phyloP scores from a whole-genome alignment of 2,888 invertebrate genomes.

The Oscheius sp. region DNA sequence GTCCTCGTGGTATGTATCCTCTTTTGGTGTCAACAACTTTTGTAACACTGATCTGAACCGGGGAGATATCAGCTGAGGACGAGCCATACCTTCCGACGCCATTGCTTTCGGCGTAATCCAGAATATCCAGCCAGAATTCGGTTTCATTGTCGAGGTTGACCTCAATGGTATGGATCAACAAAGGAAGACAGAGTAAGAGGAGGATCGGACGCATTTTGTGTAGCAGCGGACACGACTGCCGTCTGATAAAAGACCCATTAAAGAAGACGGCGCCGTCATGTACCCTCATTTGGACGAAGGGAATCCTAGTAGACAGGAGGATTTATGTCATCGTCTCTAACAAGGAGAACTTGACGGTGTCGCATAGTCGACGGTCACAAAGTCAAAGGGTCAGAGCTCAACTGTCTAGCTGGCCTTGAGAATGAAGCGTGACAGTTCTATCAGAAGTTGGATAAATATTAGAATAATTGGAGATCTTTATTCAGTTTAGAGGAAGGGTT shows the following conservation, averaged over 20 bases:
- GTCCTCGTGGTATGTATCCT: background rate
- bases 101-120: constrained; percentile 32
- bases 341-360: too few relatives aligned
- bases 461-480: too few relatives aligned
- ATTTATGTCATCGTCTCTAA: too few relatives aligned
- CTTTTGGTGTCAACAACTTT: background rate
- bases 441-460: too few relatives aligned
- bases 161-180: constrained; percentile 9
- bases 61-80: too few relatives aligned
- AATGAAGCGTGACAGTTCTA: too few relatives aligned
- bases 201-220: constrained; percentile 25
- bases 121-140: constrained; percentile 37
- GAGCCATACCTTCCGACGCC: constrained; percentile 29
- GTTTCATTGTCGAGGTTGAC: constrained; percentile 37
- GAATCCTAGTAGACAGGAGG: too few relatives aligned
- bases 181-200: constrained; percentile 8
- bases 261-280: constrained; percentile 35
- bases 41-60: constrained; percentile 2
- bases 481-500: too few relatives aligned
- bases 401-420: too few relatives aligned
- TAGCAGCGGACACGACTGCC: constrained; percentile 33
- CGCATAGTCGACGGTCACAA: too few relatives aligned
- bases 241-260: constrained; percentile 37
- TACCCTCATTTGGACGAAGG: too few relatives aligned
- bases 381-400: too few relatives aligned